These are phyloP conservation scores for Eustalomyia histrio DNA, from an alignment of 2,888 invertebrate genomes.

Conservation along the genomic window DNA sequence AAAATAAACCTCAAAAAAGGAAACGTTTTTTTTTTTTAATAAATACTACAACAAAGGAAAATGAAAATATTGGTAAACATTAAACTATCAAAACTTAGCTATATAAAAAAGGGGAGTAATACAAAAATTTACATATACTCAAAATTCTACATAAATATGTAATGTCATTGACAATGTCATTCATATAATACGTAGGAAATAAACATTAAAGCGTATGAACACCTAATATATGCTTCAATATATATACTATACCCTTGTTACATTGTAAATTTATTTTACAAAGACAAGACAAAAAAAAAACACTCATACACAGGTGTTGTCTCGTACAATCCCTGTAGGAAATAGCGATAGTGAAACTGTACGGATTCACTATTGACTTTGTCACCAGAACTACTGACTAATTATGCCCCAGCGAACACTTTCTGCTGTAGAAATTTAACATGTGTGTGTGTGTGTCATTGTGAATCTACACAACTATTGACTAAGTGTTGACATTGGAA, in stretches of 20 bases:
- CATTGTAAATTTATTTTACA: background rate
- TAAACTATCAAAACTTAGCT: background rate
- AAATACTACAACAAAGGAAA: background rate
- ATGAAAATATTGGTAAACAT: background rate
- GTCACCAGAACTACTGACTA: too few relatives aligned
- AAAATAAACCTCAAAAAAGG: background rate
- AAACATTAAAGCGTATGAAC: background rate
- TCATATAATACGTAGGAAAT: conserved; percentile 8
- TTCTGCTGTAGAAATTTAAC: too few relatives aligned
- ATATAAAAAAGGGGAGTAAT: background rate
- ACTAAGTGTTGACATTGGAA: too few relatives aligned
- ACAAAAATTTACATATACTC: background rate
- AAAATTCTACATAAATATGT: conserved; percentile 6
- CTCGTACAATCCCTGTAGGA: too few relatives aligned
- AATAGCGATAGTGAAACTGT: too few relatives aligned
- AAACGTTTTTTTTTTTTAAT: background rate
- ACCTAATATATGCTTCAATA: background rate
- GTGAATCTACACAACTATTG: too few relatives aligned
- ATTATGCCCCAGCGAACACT: too few relatives aligned
- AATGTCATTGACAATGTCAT: conserved; percentile 68
- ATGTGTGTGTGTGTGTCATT: too few relatives aligned
- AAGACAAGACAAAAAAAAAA: too few relatives aligned
- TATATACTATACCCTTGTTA: background rate
- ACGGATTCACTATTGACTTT: too few relatives aligned
- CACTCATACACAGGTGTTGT: background rate